Evolutionary conservation across 92 coral and sea anemone genomes (phyloP).

Genomic region (Epizoanthus illoricatus): DNA sequence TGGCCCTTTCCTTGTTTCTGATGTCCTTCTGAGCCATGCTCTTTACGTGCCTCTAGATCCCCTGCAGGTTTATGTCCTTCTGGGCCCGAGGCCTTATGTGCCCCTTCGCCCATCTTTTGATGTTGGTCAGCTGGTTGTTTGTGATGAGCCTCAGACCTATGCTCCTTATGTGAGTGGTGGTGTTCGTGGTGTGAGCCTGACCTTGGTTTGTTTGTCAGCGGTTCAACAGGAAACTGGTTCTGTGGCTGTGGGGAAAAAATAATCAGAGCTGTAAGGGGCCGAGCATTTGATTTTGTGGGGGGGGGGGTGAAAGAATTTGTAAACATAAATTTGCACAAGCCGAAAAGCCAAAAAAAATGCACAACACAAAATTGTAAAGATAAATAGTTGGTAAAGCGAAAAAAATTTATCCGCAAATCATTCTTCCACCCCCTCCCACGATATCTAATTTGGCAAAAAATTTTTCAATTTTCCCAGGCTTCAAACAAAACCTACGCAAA

Average conservation of each 20-base stretch:
- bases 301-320: no score
- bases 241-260: slow-evolving; percentile 54
- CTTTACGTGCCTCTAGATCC: background rate
- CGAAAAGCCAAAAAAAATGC: no score
- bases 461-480: background rate
- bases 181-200: slow-evolving; percentile 62
- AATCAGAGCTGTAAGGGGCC: background rate
- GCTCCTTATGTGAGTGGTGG: slow-evolving; percentile 37
- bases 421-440: no score
- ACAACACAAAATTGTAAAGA: no score
- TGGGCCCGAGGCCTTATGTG: slow-evolving; percentile 2
- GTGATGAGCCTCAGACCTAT: slow-evolving; percentile 13
- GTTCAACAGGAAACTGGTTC: slow-evolving; percentile 92
- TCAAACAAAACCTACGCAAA: background rate
- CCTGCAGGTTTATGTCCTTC: background rate
- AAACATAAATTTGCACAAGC: no score
- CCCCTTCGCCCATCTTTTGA: background rate
- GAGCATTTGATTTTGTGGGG: no score
- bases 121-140: slow-evolving; percentile 36
- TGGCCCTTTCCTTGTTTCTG: slow-evolving; percentile 33
- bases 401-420: no score
- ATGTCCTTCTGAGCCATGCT: slow-evolving; percentile 22
- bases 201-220: slow-evolving; percentile 76
- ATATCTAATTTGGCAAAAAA: background rate
- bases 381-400: no score